Conservation (phyloP, 92 coral and sea anemone genomes). For the Meandrina meandrites region DNA sequence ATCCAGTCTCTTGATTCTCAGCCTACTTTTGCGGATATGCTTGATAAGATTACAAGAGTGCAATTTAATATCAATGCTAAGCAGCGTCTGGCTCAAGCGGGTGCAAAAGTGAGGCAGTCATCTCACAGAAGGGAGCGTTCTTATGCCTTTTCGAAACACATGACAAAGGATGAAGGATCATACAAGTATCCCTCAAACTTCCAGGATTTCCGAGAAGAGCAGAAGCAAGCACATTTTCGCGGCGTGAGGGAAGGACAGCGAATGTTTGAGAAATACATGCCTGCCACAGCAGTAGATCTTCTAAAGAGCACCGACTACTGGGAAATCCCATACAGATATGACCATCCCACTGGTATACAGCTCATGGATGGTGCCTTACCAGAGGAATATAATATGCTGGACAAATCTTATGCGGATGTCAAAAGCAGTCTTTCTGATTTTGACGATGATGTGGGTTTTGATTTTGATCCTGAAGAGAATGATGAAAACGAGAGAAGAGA, state of each 20-base stretch:
- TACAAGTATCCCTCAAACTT: too few relatives aligned
- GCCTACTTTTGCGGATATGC: too few relatives aligned
- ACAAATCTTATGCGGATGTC: constrained; percentile 3
- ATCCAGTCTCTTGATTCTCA: too few relatives aligned
- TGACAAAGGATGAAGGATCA: too few relatives aligned
- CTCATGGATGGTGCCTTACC: not conserved
- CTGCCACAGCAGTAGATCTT: not conserved
- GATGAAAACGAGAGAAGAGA: not conserved
- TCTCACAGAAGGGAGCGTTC: too few relatives aligned
- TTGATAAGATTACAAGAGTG: too few relatives aligned
- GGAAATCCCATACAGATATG: constrained; percentile 4
- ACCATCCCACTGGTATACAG: not conserved
- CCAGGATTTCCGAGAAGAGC: constrained; percentile 8
- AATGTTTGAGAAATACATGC: constrained; percentile 15
- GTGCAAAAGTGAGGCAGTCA: too few relatives aligned
- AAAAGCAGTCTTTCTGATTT: not conserved
- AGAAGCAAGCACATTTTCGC: constrained; percentile 10
- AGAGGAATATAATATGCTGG: constrained; percentile 8
- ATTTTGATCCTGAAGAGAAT: not conserved
- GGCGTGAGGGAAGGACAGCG: constrained; percentile 7
- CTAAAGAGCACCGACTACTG: not conserved
- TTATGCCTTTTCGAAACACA: too few relatives aligned
- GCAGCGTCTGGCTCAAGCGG: too few relatives aligned
- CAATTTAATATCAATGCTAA: too few relatives aligned
- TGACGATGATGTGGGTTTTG: not conserved